Evolutionary conservation across 1,140 invertebrate genomes (phyloP).

Genomic region (Aphaenogaster floridana): DNA sequence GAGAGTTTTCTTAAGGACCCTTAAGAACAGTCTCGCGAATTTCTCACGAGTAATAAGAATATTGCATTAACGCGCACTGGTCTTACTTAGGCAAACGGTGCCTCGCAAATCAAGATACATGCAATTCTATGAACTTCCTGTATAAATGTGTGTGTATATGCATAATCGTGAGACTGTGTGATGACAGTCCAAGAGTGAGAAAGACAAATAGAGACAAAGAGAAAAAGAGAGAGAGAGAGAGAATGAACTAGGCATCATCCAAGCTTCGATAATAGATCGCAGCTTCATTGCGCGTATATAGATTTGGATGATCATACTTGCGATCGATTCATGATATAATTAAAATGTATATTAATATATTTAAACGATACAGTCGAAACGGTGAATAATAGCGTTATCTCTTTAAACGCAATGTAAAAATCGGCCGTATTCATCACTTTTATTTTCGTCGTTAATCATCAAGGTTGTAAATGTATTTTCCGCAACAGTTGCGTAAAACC

Average conservation of each 20-base stretch:
- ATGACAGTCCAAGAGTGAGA: not conserved
- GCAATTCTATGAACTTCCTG: not conserved
- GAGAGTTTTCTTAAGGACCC: not conserved
- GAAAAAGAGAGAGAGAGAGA: not conserved
- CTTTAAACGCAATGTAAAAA: not conserved
- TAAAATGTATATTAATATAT: slow-evolving; percentile 18
- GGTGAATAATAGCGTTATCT: not conserved
- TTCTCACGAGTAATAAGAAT: slow-evolving; percentile 18
- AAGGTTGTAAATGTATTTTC: not conserved
- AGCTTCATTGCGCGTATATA: not conserved
- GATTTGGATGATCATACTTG: not conserved
- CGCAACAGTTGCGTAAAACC: not conserved
- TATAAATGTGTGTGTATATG: not conserved
- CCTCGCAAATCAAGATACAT: not conserved
- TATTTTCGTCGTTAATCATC: not conserved
- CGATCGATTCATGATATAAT: not conserved
- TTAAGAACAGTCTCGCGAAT: not conserved
- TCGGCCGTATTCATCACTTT: not conserved
- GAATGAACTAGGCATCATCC: not conserved
- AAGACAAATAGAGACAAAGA: not conserved
- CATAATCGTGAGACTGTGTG: not conserved
- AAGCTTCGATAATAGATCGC: not conserved
- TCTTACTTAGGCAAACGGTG: not conserved
- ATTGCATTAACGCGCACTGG: not conserved
- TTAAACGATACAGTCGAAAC: not conserved